phyloP scores from a whole-genome alignment of 2,888 invertebrate genomes.

The Scaptomyza tumidula region DNA sequence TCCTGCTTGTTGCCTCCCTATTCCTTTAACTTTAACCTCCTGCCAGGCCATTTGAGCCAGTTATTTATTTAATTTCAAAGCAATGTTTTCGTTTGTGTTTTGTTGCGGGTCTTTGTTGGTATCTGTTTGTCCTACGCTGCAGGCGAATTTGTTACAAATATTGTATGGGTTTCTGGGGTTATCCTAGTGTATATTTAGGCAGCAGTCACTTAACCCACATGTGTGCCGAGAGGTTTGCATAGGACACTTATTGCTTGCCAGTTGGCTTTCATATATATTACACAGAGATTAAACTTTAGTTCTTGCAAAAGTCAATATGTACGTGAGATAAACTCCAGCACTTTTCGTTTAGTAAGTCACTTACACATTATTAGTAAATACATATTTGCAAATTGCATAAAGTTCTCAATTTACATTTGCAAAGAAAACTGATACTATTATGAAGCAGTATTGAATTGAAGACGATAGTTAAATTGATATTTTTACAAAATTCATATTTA shows the following conservation, averaged over 20 bases:
- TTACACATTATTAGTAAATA: not conserved
- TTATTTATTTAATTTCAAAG: slow-evolving; percentile 73
- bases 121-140: slow-evolving; percentile 38
- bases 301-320: not conserved
- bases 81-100: slow-evolving; percentile 55
- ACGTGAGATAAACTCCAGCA: not conserved
- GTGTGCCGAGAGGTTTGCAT: slow-evolving; percentile 11
- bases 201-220: slow-evolving; percentile 35
- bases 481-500: not conserved
- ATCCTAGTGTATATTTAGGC: slow-evolving; percentile 26
- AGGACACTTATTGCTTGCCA: not conserved
- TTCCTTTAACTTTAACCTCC: not conserved
- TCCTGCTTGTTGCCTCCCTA: not conserved
- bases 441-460: too few relatives aligned
- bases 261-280: slow-evolving; percentile 4
- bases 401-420: not conserved
- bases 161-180: slow-evolving; percentile 17
- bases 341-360: not conserved
- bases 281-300: not conserved
- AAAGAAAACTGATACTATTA: not conserved
- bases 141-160: slow-evolving; percentile 45
- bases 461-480: not conserved
- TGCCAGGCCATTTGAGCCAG: slow-evolving; percentile 21
- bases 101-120: slow-evolving; percentile 26
- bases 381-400: not conserved